A percentile compares a stretch with the other conserved stretches of the same genome.
Conservation (phyloP, 2,888 invertebrate species). For the Tromatobia lineatoria region DNA sequence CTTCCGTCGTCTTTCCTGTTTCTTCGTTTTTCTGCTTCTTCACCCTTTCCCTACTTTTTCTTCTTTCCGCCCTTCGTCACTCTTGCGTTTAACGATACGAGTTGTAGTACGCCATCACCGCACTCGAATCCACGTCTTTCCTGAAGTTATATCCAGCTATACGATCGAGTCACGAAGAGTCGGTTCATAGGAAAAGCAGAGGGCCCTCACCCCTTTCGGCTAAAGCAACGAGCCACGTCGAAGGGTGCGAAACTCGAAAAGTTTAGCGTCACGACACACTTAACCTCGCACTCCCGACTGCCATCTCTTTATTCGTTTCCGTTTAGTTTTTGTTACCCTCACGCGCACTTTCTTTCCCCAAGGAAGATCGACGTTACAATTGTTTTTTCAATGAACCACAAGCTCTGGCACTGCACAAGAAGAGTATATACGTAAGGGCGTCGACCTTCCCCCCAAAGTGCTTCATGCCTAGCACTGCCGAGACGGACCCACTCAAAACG, state of each 20-base stretch:
- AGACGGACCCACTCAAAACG: conserved; percentile 41
- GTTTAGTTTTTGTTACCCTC: background rate
- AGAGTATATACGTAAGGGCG: conserved; percentile 31
- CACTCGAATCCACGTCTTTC: conserved; percentile 35
- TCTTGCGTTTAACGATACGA: conserved; percentile 57
- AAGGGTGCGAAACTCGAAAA: conserved; percentile 57
- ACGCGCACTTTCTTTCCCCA: background rate
- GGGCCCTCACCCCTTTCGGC: conserved; percentile 36
- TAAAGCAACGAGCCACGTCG: conserved; percentile 47
- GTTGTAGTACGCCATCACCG: conserved; percentile 40
- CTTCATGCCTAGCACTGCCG: conserved; percentile 42
- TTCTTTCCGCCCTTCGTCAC: conserved; percentile 30
- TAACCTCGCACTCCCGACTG: conserved; percentile 8
- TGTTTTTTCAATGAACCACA: conserved; percentile 42
- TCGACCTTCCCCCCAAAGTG: conserved; percentile 43
- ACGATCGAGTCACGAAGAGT: background rate
- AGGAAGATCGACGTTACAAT: conserved; percentile 45
- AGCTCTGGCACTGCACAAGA: conserved; percentile 5
- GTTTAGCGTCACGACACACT: conserved; percentile 34
- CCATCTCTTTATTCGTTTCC: background rate
- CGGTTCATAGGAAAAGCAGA: background rate
- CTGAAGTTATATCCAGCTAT: conserved; percentile 29
- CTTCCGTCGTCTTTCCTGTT: background rate
- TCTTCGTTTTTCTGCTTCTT: background rate
- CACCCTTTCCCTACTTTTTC: conserved; percentile 2